phyloP scores from a whole-genome alignment of 2,888 invertebrate genomes.

The Corythucha ciliata region DNA sequence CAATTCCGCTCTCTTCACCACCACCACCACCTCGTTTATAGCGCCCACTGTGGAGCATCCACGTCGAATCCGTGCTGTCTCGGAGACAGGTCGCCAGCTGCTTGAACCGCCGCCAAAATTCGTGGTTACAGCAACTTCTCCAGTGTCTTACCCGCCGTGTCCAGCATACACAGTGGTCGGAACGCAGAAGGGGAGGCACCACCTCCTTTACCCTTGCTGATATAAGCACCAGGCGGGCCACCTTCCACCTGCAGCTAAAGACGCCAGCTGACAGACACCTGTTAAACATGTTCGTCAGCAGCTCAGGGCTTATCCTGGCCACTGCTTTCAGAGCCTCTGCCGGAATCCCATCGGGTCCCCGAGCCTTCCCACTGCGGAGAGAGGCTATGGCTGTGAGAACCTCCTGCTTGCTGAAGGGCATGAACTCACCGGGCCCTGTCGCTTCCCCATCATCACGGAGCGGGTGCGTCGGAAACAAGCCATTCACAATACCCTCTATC shows the following conservation, averaged over 20 bases:
- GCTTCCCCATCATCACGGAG: neutral
- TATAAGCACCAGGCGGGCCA: slow-evolving; percentile 22
- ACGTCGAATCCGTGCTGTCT: slow-evolving; percentile 31
- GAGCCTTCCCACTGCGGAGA: slow-evolving; percentile 22
- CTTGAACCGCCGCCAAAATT: slow-evolving; percentile 29
- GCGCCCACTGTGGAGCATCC: slow-evolving; percentile 29
- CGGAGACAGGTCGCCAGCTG: slow-evolving; percentile 27
- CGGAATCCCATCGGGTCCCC: slow-evolving; percentile 19
- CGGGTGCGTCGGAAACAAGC: slow-evolving; percentile 16
- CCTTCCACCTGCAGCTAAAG: slow-evolving; percentile 17
- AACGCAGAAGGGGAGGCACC: slow-evolving; percentile 13
- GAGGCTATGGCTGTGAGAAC: slow-evolving; percentile 13
- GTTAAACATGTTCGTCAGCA: slow-evolving; percentile 22
- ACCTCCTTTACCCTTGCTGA: slow-evolving; percentile 19
- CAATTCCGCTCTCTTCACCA: slow-evolving; percentile 2
- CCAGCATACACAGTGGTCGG: slow-evolving; percentile 20
- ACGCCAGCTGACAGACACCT: slow-evolving; percentile 20
- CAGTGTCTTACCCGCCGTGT: slow-evolving; percentile 27
- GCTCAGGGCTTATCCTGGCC: neutral
- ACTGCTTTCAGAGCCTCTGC: slow-evolving; percentile 16
- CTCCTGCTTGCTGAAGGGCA: slow-evolving; percentile 17
- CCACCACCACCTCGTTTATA: slow-evolving; percentile 19
- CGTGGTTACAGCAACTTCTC: slow-evolving; percentile 36
- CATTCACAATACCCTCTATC: slow-evolving; percentile 6
- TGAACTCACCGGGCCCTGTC: slow-evolving; percentile 7